phyloP scores from a whole-genome alignment of 2,888 invertebrate genomes.

The Drosophila kanekoi region DNA sequence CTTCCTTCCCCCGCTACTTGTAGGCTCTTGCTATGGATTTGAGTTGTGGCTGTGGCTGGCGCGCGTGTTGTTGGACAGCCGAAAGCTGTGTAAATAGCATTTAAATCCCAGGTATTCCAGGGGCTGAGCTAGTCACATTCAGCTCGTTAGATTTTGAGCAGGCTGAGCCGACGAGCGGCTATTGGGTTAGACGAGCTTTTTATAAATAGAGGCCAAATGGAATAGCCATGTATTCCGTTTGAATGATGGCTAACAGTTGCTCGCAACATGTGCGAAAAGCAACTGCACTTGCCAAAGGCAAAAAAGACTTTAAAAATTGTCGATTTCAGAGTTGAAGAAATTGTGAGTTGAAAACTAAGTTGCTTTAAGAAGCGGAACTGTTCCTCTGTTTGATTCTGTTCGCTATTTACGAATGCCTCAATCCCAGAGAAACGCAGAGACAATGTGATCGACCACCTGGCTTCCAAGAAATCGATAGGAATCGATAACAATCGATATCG shows the following conservation, averaged over 20 bases:
- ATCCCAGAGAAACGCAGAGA: too few species aligned
- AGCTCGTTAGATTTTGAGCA: conserved; percentile 39
- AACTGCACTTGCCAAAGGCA: not conserved
- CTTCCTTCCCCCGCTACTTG: not conserved
- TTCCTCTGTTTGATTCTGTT: too few species aligned
- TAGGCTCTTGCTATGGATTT: conserved; percentile 29
- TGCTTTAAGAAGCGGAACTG: too few species aligned
- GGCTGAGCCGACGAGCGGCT: conserved; percentile 19
- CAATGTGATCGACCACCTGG: too few species aligned
- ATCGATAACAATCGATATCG: too few species aligned
- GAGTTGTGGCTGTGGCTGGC: conserved; percentile 30
- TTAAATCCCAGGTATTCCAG: conserved; percentile 66
- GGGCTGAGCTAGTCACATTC: conserved; percentile 45
- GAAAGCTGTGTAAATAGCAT: conserved; percentile 78
- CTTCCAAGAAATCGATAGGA: too few species aligned
- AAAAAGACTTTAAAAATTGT: not conserved
- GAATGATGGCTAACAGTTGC: conserved; percentile 8
- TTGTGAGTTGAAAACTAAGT: too few species aligned
- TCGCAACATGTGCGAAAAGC: not conserved
- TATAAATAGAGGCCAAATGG: conserved; percentile 58
- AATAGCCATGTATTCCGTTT: conserved; percentile 42
- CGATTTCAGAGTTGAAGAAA: not conserved
- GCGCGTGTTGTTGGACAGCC: conserved; percentile 54
- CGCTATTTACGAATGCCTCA: too few species aligned
- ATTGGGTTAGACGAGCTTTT: conserved; percentile 33